These are phyloP conservation scores for Epistrophe grossulariae DNA, from an alignment of 2,888 invertebrate species.

Conservation along the genomic window DNA sequence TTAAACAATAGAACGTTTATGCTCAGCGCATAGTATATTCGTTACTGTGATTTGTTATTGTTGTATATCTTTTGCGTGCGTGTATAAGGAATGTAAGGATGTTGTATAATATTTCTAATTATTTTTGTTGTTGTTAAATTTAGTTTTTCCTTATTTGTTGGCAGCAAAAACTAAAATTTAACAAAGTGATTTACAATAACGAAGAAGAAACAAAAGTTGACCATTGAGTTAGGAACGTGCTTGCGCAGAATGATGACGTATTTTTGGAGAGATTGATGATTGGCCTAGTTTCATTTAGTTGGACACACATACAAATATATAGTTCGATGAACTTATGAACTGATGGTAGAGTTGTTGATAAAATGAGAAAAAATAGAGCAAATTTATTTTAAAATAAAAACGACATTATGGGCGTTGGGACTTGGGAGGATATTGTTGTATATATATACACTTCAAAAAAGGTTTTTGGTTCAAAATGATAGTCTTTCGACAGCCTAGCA, in stretches of 20 bases:
- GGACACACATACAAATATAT: not conserved
- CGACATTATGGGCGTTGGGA: not conserved
- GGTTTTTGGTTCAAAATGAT: not conserved
- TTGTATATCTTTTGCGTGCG: not conserved
- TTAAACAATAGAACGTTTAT: constrained; percentile 31
- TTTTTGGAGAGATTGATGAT: constrained; percentile 46
- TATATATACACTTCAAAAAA: not conserved
- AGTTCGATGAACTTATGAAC: constrained; percentile 59
- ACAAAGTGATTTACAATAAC: constrained; percentile 56
- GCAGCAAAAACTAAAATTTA: constrained; percentile 39
- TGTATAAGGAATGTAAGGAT: not conserved
- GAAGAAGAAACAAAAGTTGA: constrained; percentile 14
- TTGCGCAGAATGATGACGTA: constrained; percentile 47
- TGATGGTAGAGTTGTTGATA: not conserved
- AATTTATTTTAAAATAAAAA: not conserved
- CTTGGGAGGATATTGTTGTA: not conserved
- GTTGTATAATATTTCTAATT: constrained; percentile 15
- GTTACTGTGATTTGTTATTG: not conserved
- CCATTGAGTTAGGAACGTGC: constrained; percentile 28
- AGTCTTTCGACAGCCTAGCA: not conserved
- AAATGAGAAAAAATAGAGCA: not conserved
- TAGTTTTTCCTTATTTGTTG: constrained; percentile 47
- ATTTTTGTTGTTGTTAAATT: constrained; percentile 26
- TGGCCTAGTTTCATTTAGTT: constrained; percentile 32
- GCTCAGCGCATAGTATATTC: not conserved